Evolutionary conservation across 1,140 invertebrate species (phyloP), one percentile per base, ranked within the genome.

Genomic region (Oscheius sp.): DNA sequence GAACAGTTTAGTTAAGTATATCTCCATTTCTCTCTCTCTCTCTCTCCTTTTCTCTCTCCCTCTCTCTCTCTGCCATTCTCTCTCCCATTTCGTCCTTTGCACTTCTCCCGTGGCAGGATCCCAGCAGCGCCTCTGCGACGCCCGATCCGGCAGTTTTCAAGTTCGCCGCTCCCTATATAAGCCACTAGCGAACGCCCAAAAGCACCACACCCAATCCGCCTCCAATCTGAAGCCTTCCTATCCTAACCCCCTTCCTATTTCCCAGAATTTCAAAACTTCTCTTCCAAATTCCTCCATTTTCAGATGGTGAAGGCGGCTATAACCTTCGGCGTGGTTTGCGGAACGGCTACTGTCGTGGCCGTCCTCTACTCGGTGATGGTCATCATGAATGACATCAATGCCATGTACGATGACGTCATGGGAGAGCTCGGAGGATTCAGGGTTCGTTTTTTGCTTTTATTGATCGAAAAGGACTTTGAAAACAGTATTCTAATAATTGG

Each of bases 351-450:
- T 36, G 65, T 67, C 42, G 42, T 74, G 32, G 72, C 72, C n/a
- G 68, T 68, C 65, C 32, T 74, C 49, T 74, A 59, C 32, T 64
- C 72, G n/a, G 46, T 58, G 13, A 49, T 61, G 42, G 65, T 74
- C 65, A 74, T 74, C 63, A 74, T 59, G n/a, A 74, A 68, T 49
- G 72, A 74, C 65, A 74, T 74, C 72, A 67, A 67, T 35, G 49
- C 68, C 13, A 74, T 74, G 72, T 74, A 74, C 20, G 65, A 74
- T 68, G 72, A 74, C n/a, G 65, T 74, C 28, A 74, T 74, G 72
- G 64, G 55, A 38, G 64, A 67, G 55, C 64, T 74, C 49, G 72
- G 72, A 35, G 63, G 59, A 61, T 74, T 74, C 58, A 67, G 55
- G 46, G 72, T 65, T 18, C 10, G 36, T 23, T 62, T 28, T 18